Evolutionary conservation across 2,797 vertebrate species (phyloP).

Genomic region (Anguilla megastoma): DNA sequence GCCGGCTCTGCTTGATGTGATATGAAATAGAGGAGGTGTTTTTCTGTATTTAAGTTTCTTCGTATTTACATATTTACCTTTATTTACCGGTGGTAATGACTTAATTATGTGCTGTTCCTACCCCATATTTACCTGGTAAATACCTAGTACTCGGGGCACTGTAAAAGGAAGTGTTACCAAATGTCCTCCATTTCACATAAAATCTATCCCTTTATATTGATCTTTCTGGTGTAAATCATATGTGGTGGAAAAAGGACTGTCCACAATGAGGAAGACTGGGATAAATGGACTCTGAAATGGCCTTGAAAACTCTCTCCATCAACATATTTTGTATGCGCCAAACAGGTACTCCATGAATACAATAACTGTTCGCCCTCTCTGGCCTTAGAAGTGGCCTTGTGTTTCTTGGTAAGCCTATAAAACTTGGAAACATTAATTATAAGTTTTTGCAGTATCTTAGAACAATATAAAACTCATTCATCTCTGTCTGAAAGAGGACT

Average conservation of each 20-base stretch:
- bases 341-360: neutral
- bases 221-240: neutral
- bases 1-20: no score
- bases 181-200: neutral
- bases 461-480: slow-evolving; percentile 15
- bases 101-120: no score
- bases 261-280: neutral
- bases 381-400: neutral
- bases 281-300: neutral
- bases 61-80: no score
- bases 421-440: slow-evolving; percentile 16
- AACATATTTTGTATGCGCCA: neutral
- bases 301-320: neutral
- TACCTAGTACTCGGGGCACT: no score
- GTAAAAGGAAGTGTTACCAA: neutral
- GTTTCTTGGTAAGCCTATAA: neutral
- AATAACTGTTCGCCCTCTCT: neutral
- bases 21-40: no score
- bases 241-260: neutral
- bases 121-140: no score
- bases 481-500: neutral
- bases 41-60: no score
- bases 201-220: neutral
- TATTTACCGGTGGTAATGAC: no score
- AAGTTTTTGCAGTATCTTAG: neutral